Evolutionary conservation across 2,888 invertebrate genomes (phyloP), one percentile per base, ranked within the genome.

Genomic region (Galeruca laticollis): DNA sequence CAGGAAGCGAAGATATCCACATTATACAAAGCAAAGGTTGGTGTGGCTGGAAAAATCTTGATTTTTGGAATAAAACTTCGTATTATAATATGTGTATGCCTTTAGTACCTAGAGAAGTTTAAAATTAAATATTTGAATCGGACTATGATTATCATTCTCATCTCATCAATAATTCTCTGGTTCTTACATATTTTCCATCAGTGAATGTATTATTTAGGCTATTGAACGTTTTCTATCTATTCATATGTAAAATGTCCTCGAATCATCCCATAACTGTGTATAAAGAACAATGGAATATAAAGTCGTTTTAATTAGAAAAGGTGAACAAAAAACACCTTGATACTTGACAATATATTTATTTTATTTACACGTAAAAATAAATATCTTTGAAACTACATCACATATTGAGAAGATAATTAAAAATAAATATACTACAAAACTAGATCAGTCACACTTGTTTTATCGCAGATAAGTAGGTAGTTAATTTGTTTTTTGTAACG

Each of bases 71-170:
- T 81, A 94, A 95, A 85, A 93, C 92, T 81, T 93, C 96, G 69
- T 98, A 97, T 86, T 99, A 99, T 83, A 99, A 99, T 85, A 89
- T 99, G 84, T 99, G 99, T 86, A 88, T 99, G 86, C 99, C 99
- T 21, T 94, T 91, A 80, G 87, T 89, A 82, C 90, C 90, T 33
- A 82, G 80, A 64, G 85, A 85, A 72, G 80, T 87, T 76, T 88
- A 83, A 83, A 8, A 51, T 47, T 33, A 18, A 47, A 47, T 18
- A 47, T 18, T 67, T 51, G 18, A 52, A 26, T 49, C 43, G 26
- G 26, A 26, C 6, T 26, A 5, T 26, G 26, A 26, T 26, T 26
- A 1, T 26, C n/a, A n/a, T n/a, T n/a, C n/a, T n/a, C n/a, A n/a
- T n/a, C 6, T 26, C 6, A 26, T 5, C 26, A 26, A 26, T n/a